These are phyloP conservation scores for Gonatopus flavifemur DNA, from an alignment of 1,140 invertebrate genomes.

Conservation along the genomic window DNA sequence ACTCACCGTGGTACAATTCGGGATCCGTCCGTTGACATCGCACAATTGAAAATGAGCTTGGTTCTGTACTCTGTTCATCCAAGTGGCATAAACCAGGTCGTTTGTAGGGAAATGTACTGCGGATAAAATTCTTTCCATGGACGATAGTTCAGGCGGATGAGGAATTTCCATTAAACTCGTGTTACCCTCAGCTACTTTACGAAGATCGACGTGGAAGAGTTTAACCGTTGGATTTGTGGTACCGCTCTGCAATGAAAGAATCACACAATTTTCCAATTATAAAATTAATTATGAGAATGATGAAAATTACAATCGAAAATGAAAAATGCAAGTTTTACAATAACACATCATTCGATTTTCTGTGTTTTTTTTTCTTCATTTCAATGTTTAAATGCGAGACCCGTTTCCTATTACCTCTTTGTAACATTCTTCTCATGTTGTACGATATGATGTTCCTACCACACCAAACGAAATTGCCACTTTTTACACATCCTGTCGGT, in stretches of 20 bases:
- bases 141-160: constrained; percentile 39
- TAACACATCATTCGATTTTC: no score
- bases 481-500: no score
- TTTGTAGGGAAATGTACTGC: constrained; percentile 78
- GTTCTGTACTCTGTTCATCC: constrained; percentile 88
- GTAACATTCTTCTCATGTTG: no score
- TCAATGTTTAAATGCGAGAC: no score
- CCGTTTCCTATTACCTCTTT: no score
- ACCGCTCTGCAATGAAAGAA: constrained; percentile 65
- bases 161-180: constrained; percentile 59
- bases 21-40: constrained; percentile 50
- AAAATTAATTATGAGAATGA: no score
- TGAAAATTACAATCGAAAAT: no score
- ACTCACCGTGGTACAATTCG: constrained; percentile 56
- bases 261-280: no score
- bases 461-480: no score
- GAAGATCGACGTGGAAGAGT: constrained; percentile 68
- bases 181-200: constrained; percentile 41
- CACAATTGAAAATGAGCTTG: constrained; percentile 61
- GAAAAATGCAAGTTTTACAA: no score
- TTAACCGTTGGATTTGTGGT: constrained; percentile 75
- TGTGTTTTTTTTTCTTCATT: no score
- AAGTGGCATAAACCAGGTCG: constrained; percentile 70
- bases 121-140: constrained; percentile 68
- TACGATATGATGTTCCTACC: no score